Evolutionary conservation across 2,113 vertebrate species (phyloP).

Genomic region (Lathamus discolor): DNA sequence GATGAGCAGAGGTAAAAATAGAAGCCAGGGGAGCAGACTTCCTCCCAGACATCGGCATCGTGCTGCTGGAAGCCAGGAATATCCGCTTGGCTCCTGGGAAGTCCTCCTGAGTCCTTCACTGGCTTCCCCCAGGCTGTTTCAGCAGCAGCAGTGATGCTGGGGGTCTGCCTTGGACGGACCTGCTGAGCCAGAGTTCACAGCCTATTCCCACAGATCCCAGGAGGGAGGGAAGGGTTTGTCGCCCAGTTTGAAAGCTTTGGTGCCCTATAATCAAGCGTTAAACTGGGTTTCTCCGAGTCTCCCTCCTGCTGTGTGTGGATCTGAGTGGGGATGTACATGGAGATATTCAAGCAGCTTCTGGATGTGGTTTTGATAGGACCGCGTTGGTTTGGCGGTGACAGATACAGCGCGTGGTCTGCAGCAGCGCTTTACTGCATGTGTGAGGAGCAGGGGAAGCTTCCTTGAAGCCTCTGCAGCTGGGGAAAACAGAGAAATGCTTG

Average conservation of each 20-base stretch:
- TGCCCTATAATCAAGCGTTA: fast-evolving
- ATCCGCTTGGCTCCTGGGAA: not conserved
- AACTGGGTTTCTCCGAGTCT: not conserved
- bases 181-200: not conserved
- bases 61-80: not conserved
- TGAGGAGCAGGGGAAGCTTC: not conserved
- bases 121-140: not conserved
- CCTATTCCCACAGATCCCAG: not conserved
- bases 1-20: constrained; percentile 24
- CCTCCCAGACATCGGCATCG: not conserved
- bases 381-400: not conserved
- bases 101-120: not conserved
- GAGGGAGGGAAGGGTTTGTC: not conserved
- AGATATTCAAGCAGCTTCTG: not conserved
- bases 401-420: not conserved
- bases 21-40: constrained; percentile 30
- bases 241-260: not conserved
- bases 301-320: not conserved
- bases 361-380: not conserved
- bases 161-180: not conserved
- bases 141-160: not conserved
- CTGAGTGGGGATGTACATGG: not conserved
- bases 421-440: not conserved
- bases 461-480: not conserved
- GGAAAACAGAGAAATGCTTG: not conserved